Conservation (phyloP, 2,797 vertebrate genomes). For the Xiphorhynchus erythropygius region DNA sequence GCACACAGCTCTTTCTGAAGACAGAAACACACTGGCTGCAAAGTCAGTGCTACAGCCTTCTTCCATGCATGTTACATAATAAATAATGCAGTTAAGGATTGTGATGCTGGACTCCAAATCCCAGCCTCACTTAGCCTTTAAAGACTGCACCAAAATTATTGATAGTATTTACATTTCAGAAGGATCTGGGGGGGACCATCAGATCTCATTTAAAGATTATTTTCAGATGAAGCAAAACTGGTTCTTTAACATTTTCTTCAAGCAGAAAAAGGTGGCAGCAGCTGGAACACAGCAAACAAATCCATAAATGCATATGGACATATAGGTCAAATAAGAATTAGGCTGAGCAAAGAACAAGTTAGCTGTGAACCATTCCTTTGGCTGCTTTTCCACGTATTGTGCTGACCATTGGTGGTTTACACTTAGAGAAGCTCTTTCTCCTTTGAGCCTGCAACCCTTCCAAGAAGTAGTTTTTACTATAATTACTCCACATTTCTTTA, state of each 20-base stretch:
- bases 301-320: slow-evolving; percentile 9
- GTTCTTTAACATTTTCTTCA: not conserved
- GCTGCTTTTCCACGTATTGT: not conserved
- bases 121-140: not conserved
- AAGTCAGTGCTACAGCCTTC: not conserved
- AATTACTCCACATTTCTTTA: not conserved
- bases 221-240: not conserved
- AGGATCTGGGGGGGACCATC: not conserved
- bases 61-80: not conserved
- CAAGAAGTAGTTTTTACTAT: not conserved
- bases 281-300: slow-evolving; percentile 9
- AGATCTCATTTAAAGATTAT: slow-evolving; percentile 17
- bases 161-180: not conserved
- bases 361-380: not conserved
- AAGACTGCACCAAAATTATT: not conserved
- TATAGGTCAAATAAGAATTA: slow-evolving; percentile 29
- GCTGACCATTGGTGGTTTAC: not conserved
- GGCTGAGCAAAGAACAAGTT: not conserved
- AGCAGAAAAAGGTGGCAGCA: slow-evolving; percentile 12
- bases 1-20: not conserved
- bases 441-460: not conserved
- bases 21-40: not conserved
- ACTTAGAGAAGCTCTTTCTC: not conserved
- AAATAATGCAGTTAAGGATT: slow-evolving; percentile 13
- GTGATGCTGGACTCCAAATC: slow-evolving; percentile 3